Base-by-base conservation (phyloP, 2,797 vertebrate genomes). In the Scleropages formosus region DNA sequence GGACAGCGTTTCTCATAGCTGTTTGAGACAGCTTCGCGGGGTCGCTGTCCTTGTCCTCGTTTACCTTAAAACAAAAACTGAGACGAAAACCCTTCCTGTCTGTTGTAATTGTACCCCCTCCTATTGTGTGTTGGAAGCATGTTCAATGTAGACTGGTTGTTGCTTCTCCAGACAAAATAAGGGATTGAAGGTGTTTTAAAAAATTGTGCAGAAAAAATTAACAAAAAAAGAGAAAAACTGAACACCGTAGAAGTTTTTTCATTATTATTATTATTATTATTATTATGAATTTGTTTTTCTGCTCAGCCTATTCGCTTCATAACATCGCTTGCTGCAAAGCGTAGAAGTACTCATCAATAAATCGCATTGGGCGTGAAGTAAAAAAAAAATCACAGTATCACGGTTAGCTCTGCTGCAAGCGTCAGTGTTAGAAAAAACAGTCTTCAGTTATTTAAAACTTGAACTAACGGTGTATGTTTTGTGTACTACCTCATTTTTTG, bases 401-500 rank as follows among this genome's bases (percentile, higher is more conserved):
- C 75, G 75, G 77, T 82, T 78, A 44, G 73, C 80, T 84, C 87
- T 77, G 78, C 82, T 59, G 1, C 73, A 80, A n/a, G 82, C 85
- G 78, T 76, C 75, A 80, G 76, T 72, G 77, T 83, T 74, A 81
- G 84, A 81, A 78, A 61, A 84, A 87, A 76, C n/a, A n/a, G 80
- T 31, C 84, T 84, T 39, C 81, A n/a, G n/a, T 80, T 72, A 78
- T 87, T 84, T 82, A 85, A 89, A 88, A 89, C 84, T 87, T 90
- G 88, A 88, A 85, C 75, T 77, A 73, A 75, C 79, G 80, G 82
- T 79, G 79, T 82, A 77, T 22, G 80, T 85, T 85, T 83, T 82
- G 83, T 83, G 85, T 88, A 84, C 90, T 91, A 91, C 91, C 91
- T 93, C 91, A 90, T 91, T 89, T 87, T 75, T 85, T n/a, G n/a